These are phyloP conservation scores for Vireo altiloquus DNA, from an alignment of 2,113 vertebrate species.

Conservation along the genomic window DNA sequence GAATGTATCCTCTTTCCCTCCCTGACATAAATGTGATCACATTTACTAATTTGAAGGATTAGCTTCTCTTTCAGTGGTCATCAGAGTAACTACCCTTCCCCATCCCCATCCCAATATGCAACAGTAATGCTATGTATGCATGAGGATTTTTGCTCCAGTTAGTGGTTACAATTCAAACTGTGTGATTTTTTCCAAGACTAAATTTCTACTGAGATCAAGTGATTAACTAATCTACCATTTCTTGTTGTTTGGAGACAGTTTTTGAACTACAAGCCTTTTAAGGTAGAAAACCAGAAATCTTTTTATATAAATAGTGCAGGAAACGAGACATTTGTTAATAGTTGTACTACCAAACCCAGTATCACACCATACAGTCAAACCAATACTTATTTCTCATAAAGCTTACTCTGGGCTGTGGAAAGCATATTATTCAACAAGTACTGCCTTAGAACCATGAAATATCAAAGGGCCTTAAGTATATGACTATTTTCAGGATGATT, in stretches of 20 bases:
- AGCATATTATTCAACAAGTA: neutral
- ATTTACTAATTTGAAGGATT: neutral
- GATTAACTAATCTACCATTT: neutral
- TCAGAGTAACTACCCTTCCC: neutral
- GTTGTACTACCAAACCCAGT: neutral
- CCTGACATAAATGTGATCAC: neutral
- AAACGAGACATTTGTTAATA: neutral
- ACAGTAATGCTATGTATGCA: neutral
- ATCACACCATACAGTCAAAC: neutral
- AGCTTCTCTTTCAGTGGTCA: neutral
- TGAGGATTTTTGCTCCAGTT: neutral
- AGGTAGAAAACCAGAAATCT: neutral
- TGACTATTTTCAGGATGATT: neutral
- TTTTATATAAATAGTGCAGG: neutral
- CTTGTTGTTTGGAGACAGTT: neutral
- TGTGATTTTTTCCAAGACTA: neutral
- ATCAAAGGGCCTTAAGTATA: neutral
- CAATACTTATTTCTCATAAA: neutral
- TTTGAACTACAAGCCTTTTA: neutral
- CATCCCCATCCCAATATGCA: neutral
- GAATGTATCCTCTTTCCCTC: neutral
- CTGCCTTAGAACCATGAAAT: neutral
- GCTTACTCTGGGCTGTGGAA: neutral
- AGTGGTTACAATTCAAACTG: neutral
- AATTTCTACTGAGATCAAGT: neutral